Percentiles rank a stretch among this genome's conserved stretches.
phyloP scores from a whole-genome alignment of 2,888 invertebrate genomes.

The Chalcosyrphus nemorum region DNA sequence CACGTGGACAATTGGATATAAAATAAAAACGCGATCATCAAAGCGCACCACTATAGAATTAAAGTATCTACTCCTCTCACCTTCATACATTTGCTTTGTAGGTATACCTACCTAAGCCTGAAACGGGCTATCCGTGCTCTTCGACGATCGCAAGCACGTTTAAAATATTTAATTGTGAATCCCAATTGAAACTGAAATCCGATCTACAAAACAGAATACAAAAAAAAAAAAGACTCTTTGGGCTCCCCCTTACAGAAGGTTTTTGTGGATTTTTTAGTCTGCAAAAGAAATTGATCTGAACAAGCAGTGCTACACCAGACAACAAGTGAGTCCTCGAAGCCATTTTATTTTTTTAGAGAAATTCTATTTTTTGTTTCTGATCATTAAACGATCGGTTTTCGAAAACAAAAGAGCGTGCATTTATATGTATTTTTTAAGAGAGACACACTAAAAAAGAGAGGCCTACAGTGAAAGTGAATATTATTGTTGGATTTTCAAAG shows the following conservation, averaged over 20 bases:
- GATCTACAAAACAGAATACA: no score
- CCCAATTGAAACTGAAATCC: conserved; percentile 48
- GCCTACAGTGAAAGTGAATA: conserved; percentile 61
- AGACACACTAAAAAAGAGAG: conserved; percentile 17
- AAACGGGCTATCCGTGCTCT: not conserved
- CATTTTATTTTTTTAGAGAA: conserved; percentile 12
- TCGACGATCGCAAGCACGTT: conserved; percentile 12
- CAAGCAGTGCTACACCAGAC: conserved; percentile 35
- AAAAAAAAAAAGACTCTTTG: conserved; percentile 37
- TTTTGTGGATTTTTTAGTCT: conserved; percentile 52
- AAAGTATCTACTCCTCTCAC: conserved; percentile 50
- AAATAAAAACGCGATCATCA: conserved; percentile 54
- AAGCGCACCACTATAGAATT: conserved; percentile 16
- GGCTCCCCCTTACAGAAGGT: conserved; percentile 35
- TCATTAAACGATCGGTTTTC: not conserved
- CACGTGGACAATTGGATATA: conserved; percentile 63
- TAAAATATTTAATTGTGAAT: conserved; percentile 31
- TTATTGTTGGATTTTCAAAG: not conserved
- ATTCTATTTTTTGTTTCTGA: not conserved
- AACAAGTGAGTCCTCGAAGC: conserved; percentile 49
- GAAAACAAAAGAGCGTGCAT: conserved; percentile 26
- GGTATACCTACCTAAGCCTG: conserved; percentile 30
- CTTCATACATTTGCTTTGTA: conserved; percentile 62
- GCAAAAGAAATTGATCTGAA: conserved; percentile 58
- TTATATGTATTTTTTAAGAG: no score